A percentile compares a stretch with the other conserved stretches of the same genome.
Evolutionary conservation across 2,888 invertebrate genomes (phyloP).

Genomic region (Caenorhabditis becei): DNA sequence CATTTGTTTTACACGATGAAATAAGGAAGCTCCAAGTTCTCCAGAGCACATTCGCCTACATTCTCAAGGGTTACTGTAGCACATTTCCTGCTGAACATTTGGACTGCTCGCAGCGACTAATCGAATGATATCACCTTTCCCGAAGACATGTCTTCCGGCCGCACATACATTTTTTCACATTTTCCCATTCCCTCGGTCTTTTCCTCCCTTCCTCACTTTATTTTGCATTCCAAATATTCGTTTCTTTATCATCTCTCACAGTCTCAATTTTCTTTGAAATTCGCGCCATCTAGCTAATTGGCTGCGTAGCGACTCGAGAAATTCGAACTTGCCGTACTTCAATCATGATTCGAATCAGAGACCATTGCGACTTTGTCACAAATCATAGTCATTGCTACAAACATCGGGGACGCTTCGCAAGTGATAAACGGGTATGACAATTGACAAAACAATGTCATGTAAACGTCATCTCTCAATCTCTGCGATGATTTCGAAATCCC

Average conservation of each 20-base stretch:
- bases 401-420: neutral
- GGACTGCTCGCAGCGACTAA: constrained; percentile 20
- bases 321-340: too few relatives aligned
- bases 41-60: too few relatives aligned
- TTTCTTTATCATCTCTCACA: neutral
- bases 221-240: neutral
- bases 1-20: too few relatives aligned
- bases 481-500: constrained; percentile 31
- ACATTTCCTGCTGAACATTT: neutral
- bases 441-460: constrained; percentile 29
- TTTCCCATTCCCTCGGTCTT: neutral
- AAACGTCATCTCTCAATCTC: neutral
- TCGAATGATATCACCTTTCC: constrained; percentile 42
- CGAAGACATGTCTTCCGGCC: neutral
- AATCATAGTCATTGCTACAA: constrained; percentile 20
- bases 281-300: neutral
- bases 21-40: too few relatives aligned
- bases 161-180: neutral
- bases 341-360: constrained; percentile 15
- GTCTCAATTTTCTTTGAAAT: neutral
- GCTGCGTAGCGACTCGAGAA: too few relatives aligned
- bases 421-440: constrained; percentile 15
- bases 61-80: neutral
- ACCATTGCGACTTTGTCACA: too few relatives aligned
- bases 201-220: neutral